These are phyloP conservation scores for Psilanteris sp. DNA, from an alignment of 1,140 invertebrate genomes.

Conservation along the genomic window DNA sequence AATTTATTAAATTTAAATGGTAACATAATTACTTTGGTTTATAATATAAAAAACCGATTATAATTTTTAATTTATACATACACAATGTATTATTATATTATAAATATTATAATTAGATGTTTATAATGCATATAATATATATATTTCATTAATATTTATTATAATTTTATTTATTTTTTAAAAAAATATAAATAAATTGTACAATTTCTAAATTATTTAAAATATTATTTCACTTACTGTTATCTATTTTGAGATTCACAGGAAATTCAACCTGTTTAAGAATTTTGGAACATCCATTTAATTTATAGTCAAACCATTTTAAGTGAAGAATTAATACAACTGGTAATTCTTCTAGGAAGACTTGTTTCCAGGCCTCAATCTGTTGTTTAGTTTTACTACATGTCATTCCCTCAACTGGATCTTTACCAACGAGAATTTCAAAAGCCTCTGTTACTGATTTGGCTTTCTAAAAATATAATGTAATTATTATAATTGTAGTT, in stretches of 20 bases:
- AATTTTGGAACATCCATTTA: constrained; percentile 93
- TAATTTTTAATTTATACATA: too few species aligned
- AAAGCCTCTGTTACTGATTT: constrained; percentile 91
- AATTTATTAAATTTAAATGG: too few species aligned
- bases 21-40: too few species aligned
- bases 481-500: too few species aligned
- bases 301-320: constrained; percentile 92
- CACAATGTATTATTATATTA: too few species aligned
- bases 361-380: constrained; percentile 91
- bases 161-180: too few species aligned
- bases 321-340: constrained; percentile 92
- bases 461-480: constrained; percentile 83
- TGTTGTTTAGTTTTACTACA: constrained; percentile 89
- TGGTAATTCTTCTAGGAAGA: constrained; percentile 92
- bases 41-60: too few species aligned
- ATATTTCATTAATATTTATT: too few species aligned
- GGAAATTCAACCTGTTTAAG: constrained; percentile 91
- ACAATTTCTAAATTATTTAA: too few species aligned
- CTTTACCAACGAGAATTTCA: constrained; percentile 89
- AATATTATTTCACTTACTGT: constrained; percentile 89
- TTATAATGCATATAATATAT: too few species aligned
- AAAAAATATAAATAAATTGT: too few species aligned
- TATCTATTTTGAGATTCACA: constrained; percentile 93
- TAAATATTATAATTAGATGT: too few species aligned
- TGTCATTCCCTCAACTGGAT: constrained; percentile 91